These are phyloP conservation scores for Rhadina sibilatrix DNA, from an alignment of 2,113 vertebrate species.

Conservation along the genomic window DNA sequence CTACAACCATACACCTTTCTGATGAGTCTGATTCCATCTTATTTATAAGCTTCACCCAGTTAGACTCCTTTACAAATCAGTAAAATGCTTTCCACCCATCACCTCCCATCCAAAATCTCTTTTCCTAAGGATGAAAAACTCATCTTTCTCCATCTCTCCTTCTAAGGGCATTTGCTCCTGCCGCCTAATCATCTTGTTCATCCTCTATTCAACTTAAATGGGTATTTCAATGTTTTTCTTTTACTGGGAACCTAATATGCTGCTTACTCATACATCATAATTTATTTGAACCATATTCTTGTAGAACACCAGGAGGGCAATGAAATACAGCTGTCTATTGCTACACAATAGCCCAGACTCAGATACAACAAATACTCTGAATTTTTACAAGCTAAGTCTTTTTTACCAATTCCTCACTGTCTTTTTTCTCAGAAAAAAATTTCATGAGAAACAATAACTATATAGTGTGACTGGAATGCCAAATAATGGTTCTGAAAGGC, in stretches of 20 bases:
- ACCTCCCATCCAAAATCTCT: not conserved
- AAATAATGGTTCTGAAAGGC: not conserved
- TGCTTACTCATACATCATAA: not conserved
- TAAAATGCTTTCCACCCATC: not conserved
- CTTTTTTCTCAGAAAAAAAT: not conserved
- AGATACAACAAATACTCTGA: not conserved
- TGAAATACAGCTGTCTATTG: not conserved
- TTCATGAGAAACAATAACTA: not conserved
- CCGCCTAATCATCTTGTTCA: not conserved
- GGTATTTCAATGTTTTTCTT: not conserved
- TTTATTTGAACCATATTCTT: not conserved
- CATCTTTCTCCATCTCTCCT: not conserved
- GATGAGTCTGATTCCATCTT: not conserved
- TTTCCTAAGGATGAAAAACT: not conserved
- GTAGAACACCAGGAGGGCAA: not conserved
- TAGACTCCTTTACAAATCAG: not conserved
- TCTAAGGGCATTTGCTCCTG: not conserved
- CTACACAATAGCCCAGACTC: not conserved
- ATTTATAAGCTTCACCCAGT: not conserved
- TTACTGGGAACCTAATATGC: not conserved
- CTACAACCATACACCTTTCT: not conserved
- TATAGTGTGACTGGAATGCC: not conserved
- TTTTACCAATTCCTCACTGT: not conserved
- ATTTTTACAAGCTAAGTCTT: not conserved
- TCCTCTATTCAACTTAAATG: not conserved